Evolutionary conservation across 2,888 invertebrate genomes (phyloP).

Genomic region (Cryptocephalus primarius): DNA sequence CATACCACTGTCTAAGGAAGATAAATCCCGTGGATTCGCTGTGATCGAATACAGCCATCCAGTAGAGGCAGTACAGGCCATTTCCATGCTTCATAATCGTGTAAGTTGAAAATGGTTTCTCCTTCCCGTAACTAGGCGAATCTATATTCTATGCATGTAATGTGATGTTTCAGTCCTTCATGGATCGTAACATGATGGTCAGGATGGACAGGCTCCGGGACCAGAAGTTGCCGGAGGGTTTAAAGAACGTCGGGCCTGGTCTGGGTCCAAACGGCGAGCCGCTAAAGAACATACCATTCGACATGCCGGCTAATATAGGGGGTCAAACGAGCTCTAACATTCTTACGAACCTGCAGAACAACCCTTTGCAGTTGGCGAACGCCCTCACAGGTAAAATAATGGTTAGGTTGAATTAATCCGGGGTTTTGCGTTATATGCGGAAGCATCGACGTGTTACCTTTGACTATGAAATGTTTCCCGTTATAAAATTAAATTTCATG

Average conservation of each 20-base stretch:
- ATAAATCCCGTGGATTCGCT: constrained; percentile 92
- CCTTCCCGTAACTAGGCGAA: too few relatives aligned
- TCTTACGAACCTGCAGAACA: constrained; percentile 45
- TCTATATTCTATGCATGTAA: too few relatives aligned
- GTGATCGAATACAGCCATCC: constrained; percentile 95
- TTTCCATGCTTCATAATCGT: constrained; percentile 97
- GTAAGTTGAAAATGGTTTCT: constrained; percentile 34
- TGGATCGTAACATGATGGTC: constrained; percentile 87
- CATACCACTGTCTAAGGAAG: constrained; percentile 86
- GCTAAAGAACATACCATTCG: constrained; percentile 71
- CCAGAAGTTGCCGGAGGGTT: constrained; percentile 77
- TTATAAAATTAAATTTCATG: too few relatives aligned
- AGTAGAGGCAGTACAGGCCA: constrained; percentile 96
- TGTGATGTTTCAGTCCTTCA: constrained; percentile 39
- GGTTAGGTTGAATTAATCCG: too few relatives aligned
- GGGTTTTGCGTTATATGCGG: too few relatives aligned
- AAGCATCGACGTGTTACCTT: too few relatives aligned
- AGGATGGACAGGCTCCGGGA: constrained; percentile 81
- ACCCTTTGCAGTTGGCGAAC: constrained; percentile 43
- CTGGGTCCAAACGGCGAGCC: constrained; percentile 88
- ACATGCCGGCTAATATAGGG: constrained; percentile 39
- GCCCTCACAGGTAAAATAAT: constrained; percentile 25
- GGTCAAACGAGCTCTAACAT: not conserved
- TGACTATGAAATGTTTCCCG: too few relatives aligned
- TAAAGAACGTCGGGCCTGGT: constrained; percentile 88